Evolutionary conservation across 2,888 invertebrate genomes (phyloP).

Genomic region (Seira musarum): DNA sequence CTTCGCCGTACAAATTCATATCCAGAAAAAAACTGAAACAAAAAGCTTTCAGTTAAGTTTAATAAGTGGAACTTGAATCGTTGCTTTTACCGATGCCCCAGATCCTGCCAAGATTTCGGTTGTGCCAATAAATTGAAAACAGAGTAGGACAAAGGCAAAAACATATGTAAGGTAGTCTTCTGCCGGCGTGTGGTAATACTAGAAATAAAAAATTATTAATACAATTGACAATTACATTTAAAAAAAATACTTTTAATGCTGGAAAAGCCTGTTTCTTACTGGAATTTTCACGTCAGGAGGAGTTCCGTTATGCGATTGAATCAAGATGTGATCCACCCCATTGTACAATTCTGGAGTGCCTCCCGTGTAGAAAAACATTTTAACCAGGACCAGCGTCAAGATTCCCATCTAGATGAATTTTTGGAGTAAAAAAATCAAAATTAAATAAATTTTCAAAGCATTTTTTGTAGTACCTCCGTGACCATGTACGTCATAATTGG

Average conservation of each 20-base stretch:
- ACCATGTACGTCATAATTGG: slow-evolving; percentile 47
- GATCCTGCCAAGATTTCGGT: slow-evolving; percentile 43
- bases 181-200: slow-evolving; percentile 45
- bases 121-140: slow-evolving; percentile 40
- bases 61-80: too few species aligned
- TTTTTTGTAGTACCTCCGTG: slow-evolving; percentile 8
- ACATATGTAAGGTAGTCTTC: slow-evolving; percentile 30
- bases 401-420: slow-evolving; percentile 29
- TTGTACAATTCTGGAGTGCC: background rate
- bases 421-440: background rate
- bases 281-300: too few species aligned
- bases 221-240: background rate
- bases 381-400: slow-evolving; percentile 22
- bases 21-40: slow-evolving; percentile 52
- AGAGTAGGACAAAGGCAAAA: slow-evolving; percentile 16
- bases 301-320: too few species aligned
- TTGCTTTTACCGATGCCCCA: slow-evolving; percentile 51
- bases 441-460: background rate
- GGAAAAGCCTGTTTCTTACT: too few species aligned
- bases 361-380: slow-evolving; percentile 43
- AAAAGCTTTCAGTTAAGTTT: background rate
- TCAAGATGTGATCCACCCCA: too few species aligned
- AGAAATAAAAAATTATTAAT: slow-evolving; percentile 2
- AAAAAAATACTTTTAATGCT: too few species aligned
- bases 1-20: slow-evolving; percentile 60